A percentile compares a stretch with the other conserved stretches of the same genome.
Conservation (phyloP, 2,113 vertebrate genomes). For the Neotragus pygmaeus region DNA sequence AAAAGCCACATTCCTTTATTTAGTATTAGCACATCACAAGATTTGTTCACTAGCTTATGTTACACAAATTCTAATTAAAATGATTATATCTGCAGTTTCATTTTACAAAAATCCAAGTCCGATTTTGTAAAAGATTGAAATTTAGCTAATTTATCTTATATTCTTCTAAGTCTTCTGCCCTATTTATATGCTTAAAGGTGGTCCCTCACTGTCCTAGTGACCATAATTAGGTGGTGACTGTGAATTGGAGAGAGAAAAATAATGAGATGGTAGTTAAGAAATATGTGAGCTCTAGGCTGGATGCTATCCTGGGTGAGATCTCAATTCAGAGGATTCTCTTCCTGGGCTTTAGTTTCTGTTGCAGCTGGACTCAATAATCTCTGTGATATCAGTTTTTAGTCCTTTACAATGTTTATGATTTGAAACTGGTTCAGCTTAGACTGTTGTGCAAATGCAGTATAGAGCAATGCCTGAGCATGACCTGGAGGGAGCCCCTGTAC, state of each 20-base stretch:
- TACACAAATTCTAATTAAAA: slow-evolving; percentile 3
- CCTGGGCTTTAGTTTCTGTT: not conserved
- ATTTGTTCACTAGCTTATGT: slow-evolving; percentile 14
- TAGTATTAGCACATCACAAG: not conserved
- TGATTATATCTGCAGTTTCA: not conserved
- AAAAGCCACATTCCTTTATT: slow-evolving; percentile 20
- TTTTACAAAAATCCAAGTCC: not conserved
- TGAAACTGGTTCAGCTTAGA: not conserved
- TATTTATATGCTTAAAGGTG: not conserved
- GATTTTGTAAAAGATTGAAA: not conserved
- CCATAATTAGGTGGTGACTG: not conserved
- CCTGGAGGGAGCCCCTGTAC: not conserved
- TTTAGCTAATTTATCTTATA: slow-evolving; percentile 27
- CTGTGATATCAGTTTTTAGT: not conserved
- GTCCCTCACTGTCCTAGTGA: not conserved
- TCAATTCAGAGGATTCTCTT: not conserved
- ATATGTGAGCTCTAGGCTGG: not conserved
- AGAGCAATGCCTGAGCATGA: not conserved
- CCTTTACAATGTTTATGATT: not conserved
- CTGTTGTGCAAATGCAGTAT: not conserved
- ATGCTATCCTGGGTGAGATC: not conserved
- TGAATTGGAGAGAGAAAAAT: not conserved
- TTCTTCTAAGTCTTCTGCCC: not conserved
- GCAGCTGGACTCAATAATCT: not conserved
- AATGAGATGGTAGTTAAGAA: not conserved